phyloP scores from a whole-genome alignment of 2,888 invertebrate genomes.

The Macaria notata region DNA sequence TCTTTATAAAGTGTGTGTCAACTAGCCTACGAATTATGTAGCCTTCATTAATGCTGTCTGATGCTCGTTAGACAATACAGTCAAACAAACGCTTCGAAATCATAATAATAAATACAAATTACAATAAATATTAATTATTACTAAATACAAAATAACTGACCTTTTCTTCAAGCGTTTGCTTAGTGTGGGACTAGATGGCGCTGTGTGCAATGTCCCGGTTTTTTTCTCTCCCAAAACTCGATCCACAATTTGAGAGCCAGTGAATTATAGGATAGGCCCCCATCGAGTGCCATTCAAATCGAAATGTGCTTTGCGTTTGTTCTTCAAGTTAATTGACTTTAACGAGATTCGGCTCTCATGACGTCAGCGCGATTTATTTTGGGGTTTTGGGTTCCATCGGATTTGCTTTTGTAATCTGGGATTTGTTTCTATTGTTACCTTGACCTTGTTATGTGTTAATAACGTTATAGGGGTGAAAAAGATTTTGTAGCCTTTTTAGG shows the following conservation, averaged over 20 bases:
- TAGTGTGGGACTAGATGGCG: too few species aligned
- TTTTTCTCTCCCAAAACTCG: background rate
- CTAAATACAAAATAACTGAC: too few species aligned
- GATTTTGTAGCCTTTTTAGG: too few species aligned
- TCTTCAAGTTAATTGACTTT: slow-evolving; percentile 46
- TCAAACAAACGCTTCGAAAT: too few species aligned
- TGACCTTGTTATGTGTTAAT: background rate
- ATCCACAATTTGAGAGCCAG: background rate
- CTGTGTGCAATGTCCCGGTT: too few species aligned
- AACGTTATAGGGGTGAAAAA: background rate
- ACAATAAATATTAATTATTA: too few species aligned
- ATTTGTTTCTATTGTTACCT: slow-evolving; percentile 14
- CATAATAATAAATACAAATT: too few species aligned
- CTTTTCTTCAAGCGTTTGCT: too few species aligned
- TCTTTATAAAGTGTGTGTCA: too few species aligned
- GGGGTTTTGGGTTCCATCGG: slow-evolving; percentile 6
- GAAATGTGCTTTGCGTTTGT: slow-evolving; percentile 44
- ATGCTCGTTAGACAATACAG: too few species aligned
- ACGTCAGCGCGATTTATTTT: slow-evolving; percentile 28
- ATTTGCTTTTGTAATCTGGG: slow-evolving; percentile 17
- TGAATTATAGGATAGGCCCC: slow-evolving; percentile 36
- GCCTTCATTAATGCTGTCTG: too few species aligned
- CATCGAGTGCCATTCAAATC: slow-evolving; percentile 42
- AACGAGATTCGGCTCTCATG: slow-evolving; percentile 33
- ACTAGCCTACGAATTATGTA: too few species aligned